Evolutionary conservation across 2,888 invertebrate species (phyloP).

Genomic region (Listrodromus nycthemerus): DNA sequence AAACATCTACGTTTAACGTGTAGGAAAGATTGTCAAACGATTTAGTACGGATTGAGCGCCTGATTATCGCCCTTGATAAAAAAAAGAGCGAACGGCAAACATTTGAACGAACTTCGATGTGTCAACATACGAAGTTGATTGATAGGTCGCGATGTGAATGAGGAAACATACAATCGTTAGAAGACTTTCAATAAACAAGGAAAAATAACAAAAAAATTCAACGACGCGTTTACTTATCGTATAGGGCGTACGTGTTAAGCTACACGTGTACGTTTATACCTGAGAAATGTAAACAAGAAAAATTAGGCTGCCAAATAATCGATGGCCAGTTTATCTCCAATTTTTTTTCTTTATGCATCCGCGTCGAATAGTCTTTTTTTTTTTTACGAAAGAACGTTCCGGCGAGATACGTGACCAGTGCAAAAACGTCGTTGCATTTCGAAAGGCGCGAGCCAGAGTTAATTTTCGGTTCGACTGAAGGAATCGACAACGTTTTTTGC

Average conservation of each 20-base stretch:
- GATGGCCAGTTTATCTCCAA: too few species aligned
- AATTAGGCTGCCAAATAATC: too few species aligned
- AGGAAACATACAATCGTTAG: background rate
- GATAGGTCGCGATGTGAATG: background rate
- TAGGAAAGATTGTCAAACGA: background rate
- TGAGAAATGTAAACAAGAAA: too few species aligned
- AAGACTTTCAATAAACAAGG: background rate
- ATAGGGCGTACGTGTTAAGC: too few species aligned
- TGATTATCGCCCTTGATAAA: background rate
- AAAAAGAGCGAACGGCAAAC: background rate
- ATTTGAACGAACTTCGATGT: background rate
- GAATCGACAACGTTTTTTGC: conserved; percentile 23
- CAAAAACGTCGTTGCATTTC: conserved; percentile 36
- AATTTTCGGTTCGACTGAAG: conserved; percentile 48
- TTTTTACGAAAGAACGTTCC: background rate
- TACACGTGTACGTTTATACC: too few species aligned
- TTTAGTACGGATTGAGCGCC: background rate
- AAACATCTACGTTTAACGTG: background rate
- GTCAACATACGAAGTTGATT: background rate
- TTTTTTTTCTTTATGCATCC: too few species aligned
- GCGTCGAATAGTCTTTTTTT: too few species aligned
- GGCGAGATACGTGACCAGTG: conserved; percentile 3
- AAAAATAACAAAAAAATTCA: too few species aligned
- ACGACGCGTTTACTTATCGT: too few species aligned
- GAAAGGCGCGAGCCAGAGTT: conserved; percentile 48